phyloP scores from a whole-genome alignment of 2,797 vertebrate genomes.

The Phataginus tricuspis region DNA sequence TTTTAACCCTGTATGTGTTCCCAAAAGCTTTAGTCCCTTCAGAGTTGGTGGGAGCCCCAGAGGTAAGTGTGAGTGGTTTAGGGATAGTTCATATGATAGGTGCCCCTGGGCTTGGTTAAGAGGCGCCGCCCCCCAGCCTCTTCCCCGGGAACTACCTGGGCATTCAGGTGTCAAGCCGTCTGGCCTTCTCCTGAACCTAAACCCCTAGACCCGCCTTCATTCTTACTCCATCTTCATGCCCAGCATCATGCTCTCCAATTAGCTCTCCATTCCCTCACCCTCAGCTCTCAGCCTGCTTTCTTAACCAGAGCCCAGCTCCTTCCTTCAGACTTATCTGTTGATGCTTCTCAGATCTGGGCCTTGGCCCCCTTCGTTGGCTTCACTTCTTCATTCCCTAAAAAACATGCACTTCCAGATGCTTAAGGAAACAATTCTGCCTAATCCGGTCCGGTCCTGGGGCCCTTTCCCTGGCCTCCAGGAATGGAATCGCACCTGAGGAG shows the following conservation, averaged over 20 bases:
- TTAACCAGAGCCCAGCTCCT: neutral
- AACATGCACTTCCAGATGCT: neutral
- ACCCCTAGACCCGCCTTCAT: neutral
- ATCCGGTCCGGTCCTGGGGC: neutral
- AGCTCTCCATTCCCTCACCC: neutral
- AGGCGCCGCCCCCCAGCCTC: neutral
- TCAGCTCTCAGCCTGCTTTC: neutral
- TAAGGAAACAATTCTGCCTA: neutral
- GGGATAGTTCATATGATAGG: neutral
- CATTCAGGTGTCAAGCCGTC: neutral
- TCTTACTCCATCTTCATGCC: neutral
- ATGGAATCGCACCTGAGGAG: neutral
- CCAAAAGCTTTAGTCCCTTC: neutral
- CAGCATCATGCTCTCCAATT: neutral
- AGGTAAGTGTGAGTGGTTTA: neutral
- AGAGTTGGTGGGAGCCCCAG: neutral
- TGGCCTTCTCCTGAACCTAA: neutral
- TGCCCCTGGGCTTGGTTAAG: neutral
- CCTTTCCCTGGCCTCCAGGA: neutral
- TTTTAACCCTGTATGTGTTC: constrained; percentile 73
- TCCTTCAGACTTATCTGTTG: neutral
- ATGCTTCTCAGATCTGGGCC: neutral
- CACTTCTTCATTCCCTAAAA: constrained; percentile 19
- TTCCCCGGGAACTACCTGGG: neutral
- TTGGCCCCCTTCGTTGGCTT: constrained; percentile 32